Conservation (phyloP, 1,140 invertebrate species). For the Rhizoglyphus robini region DNA sequence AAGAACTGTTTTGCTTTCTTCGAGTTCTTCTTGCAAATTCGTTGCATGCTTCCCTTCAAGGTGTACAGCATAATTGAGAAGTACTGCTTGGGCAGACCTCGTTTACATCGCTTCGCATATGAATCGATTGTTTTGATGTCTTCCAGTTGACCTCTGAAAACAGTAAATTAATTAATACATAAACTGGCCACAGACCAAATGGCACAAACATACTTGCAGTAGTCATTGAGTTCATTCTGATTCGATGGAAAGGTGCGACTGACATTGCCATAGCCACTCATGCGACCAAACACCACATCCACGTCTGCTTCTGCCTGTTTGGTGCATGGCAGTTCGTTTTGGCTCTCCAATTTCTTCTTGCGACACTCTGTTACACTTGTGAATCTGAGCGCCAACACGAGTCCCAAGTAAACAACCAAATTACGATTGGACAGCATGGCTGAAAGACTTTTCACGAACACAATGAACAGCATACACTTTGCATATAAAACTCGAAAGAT, state of each 20-base stretch:
- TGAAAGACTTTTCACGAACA: no score
- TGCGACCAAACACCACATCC: constrained; percentile 13
- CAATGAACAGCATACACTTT: no score
- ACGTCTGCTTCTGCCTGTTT: not conserved
- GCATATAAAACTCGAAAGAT: no score
- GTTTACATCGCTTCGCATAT: constrained; percentile 13
- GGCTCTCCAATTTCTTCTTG: not conserved
- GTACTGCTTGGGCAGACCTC: constrained; percentile 16
- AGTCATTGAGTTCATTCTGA: constrained; percentile 6
- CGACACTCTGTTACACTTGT: no score
- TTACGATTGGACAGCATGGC: no score
- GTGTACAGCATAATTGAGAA: constrained; percentile 13
- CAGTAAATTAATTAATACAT: not conserved
- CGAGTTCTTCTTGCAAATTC: constrained; percentile 16
- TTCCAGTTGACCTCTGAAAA: not conserved
- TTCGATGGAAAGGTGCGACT: constrained; percentile 2
- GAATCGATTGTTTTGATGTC: constrained; percentile 10
- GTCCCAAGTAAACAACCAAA: no score
- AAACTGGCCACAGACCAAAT: not conserved
- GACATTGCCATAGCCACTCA: constrained; percentile 15
- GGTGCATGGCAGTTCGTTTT: constrained; percentile 4
- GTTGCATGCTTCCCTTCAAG: not conserved
- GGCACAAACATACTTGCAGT: constrained; percentile 11
- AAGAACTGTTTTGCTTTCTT: constrained; percentile 13
- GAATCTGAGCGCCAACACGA: no score